phyloP scores from a whole-genome alignment of 1,140 invertebrate species.

The Scylla paramamosain region DNA sequence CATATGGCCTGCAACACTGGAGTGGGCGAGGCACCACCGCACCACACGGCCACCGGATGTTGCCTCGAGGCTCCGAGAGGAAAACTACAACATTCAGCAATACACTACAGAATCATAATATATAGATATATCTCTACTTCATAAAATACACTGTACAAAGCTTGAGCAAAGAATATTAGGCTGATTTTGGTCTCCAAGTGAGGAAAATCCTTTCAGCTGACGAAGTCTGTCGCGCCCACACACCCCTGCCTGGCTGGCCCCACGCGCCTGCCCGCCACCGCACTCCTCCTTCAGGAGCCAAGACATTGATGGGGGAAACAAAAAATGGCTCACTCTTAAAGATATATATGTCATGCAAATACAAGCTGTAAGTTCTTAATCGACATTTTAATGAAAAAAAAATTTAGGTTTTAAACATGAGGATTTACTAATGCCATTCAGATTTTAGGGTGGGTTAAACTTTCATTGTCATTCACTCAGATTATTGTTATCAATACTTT shows the following conservation, averaged over 20 bases:
- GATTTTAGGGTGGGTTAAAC: neutral
- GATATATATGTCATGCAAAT: neutral
- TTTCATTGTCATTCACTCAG: no score
- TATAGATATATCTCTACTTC: constrained; percentile 30
- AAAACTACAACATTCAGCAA: constrained; percentile 42
- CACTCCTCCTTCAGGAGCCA: neutral
- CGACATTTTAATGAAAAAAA: neutral
- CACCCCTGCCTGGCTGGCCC: no score
- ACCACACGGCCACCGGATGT: neutral
- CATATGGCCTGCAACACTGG: no score
- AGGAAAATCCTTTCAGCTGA: neutral
- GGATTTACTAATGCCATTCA: neutral
- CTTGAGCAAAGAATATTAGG: constrained; percentile 55
- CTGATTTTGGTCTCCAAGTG: constrained; percentile 50
- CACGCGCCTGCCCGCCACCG: neutral
- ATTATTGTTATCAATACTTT: neutral
- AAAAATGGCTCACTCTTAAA: neutral
- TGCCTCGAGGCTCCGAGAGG: neutral
- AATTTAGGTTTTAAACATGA: neutral
- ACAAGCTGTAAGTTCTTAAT: neutral
- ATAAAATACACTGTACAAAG: constrained; percentile 53
- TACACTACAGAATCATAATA: constrained; percentile 41
- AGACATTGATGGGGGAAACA: neutral
- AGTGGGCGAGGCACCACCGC: no score
- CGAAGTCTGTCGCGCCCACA: neutral